phyloP scores from a whole-genome alignment of 2,888 invertebrate species.

The Operophtera brumata region DNA sequence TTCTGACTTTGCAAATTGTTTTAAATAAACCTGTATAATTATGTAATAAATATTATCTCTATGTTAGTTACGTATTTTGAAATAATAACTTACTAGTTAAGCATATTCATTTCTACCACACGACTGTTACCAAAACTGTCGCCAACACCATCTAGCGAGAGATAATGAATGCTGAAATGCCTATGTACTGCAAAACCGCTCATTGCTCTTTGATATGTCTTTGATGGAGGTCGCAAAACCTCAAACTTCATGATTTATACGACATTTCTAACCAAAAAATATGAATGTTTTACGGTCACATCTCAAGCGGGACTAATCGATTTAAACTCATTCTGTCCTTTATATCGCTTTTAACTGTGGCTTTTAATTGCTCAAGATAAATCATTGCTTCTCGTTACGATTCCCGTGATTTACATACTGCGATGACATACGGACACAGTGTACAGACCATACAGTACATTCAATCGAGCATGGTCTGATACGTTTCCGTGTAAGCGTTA shows the following conservation, averaged over 20 bases:
- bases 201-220: slow-evolving; percentile 15
- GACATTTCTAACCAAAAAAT: slow-evolving; percentile 67
- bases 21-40: too few relatives aligned
- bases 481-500: too few relatives aligned
- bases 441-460: slow-evolving; percentile 5
- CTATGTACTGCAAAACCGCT: too few relatives aligned
- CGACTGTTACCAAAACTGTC: too few relatives aligned
- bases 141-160: too few relatives aligned
- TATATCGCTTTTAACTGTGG: slow-evolving; percentile 58
- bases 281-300: slow-evolving; percentile 70
- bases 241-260: slow-evolving; percentile 67
- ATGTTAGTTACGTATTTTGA: too few relatives aligned
- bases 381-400: slow-evolving; percentile 74
- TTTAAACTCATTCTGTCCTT: slow-evolving; percentile 64
- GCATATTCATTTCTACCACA: too few relatives aligned
- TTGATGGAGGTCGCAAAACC: slow-evolving; percentile 66
- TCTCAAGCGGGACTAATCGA: slow-evolving; percentile 64
- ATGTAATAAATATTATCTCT: too few relatives aligned
- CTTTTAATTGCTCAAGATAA: slow-evolving; percentile 77
- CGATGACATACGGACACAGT: slow-evolving; percentile 61
- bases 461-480: background rate
- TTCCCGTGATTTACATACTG: slow-evolving; percentile 74
- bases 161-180: too few relatives aligned
- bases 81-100: too few relatives aligned
- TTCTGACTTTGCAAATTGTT: too few relatives aligned